Evolutionary conservation across 1,140 invertebrate genomes (phyloP).

Genomic region (Leptopilina boulardi): DNA sequence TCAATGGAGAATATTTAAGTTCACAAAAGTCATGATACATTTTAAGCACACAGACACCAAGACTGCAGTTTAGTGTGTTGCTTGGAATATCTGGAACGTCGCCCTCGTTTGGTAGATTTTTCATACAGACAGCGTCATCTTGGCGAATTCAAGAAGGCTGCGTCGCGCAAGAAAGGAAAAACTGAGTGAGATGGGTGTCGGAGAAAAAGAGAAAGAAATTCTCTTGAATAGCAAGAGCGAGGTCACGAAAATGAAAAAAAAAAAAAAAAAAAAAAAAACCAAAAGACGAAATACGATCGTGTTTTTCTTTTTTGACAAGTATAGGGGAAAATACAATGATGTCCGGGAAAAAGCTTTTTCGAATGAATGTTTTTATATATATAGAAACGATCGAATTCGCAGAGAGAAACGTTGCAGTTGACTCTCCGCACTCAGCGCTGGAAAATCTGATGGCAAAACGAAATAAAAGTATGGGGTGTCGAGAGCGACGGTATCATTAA

Average conservation of each 20-base stretch:
- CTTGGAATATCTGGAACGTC: conserved; percentile 2
- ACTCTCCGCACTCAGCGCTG: conserved; percentile 48
- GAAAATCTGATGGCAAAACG: conserved; percentile 54
- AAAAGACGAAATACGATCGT: conserved; percentile 56
- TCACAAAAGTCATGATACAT: no score
- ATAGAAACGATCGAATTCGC: conserved; percentile 54
- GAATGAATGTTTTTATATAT: conserved; percentile 35
- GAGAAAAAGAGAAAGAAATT: conserved; percentile 31
- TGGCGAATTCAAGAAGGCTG: conserved; percentile 23
- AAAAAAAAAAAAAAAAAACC: conserved; percentile 54
- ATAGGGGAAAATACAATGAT: conserved; percentile 60
- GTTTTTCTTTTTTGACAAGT: conserved; percentile 56
- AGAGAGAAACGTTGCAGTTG: conserved; percentile 37
- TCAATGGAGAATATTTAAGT: no score
- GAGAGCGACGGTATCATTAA: conserved; percentile 73
- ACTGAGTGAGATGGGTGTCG: conserved; percentile 19
- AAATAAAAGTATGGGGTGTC: conserved; percentile 46
- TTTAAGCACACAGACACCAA: no score
- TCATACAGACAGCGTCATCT: conserved; percentile 20
- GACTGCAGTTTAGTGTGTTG: background rate
- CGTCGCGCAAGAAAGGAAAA: conserved; percentile 11
- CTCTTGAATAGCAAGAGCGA: conserved; percentile 43
- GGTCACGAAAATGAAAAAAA: conserved; percentile 57
- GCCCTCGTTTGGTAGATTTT: conserved; percentile 7
- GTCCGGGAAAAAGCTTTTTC: conserved; percentile 56